Percentiles rank a stretch among this genome's conserved stretches.
Evolutionary conservation across 2,888 invertebrate genomes (phyloP).

Genomic region (Pollenia labialis): DNA sequence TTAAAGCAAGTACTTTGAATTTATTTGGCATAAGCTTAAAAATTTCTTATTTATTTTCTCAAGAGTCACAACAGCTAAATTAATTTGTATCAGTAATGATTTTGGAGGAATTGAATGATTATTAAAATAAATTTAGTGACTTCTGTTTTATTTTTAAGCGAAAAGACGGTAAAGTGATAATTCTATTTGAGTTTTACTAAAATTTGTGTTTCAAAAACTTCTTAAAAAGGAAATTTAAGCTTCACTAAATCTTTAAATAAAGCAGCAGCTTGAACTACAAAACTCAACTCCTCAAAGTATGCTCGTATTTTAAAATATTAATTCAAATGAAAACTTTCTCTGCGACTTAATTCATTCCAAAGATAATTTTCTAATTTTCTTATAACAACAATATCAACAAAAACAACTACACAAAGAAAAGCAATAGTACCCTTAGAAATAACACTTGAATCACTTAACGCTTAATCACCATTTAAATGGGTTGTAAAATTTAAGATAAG

Average conservation of each 20-base stretch:
- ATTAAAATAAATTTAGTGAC: background rate
- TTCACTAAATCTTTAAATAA: background rate
- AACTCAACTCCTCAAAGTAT: background rate
- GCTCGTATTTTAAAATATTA: conserved; percentile 12
- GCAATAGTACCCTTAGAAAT: background rate
- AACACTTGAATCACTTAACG: conserved; percentile 76
- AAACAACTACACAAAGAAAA: conserved; percentile 24
- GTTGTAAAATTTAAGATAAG: conserved; percentile 79
- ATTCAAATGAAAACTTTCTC: conserved; percentile 19
- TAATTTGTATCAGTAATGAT: conserved; percentile 22
- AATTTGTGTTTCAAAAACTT: too few species aligned
- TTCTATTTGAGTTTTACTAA: too few species aligned
- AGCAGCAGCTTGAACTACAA: background rate
- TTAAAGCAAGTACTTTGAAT: conserved; percentile 1
- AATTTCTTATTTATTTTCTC: conserved; percentile 47
- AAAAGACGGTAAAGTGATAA: too few species aligned
- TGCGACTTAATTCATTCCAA: background rate
- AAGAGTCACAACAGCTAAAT: conserved; percentile 19
- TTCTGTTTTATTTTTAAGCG: background rate
- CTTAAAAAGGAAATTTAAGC: background rate
- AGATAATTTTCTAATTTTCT: conserved; percentile 51
- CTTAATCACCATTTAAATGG: conserved; percentile 82
- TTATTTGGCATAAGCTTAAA: background rate
- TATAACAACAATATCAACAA: background rate
- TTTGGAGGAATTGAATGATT: conserved; percentile 4